phyloP scores from a whole-genome alignment of 2,797 vertebrate genomes.

The Peromyscus melanophrys region DNA sequence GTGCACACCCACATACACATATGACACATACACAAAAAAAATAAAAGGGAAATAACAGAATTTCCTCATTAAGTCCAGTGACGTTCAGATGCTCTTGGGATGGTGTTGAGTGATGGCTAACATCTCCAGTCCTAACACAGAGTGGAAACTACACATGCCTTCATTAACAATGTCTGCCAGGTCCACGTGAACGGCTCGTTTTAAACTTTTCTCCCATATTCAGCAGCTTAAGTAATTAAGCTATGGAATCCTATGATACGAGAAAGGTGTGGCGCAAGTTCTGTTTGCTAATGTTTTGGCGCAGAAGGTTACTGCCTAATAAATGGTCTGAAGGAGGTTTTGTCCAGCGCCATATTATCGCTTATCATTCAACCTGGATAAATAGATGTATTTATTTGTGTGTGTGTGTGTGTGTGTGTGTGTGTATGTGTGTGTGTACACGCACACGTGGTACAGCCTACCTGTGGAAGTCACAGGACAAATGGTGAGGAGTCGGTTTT shows the following conservation, averaged over 20 bases:
- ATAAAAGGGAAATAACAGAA: neutral
- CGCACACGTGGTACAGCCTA: neutral
- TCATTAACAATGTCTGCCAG: conserved; percentile 23
- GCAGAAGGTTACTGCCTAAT: neutral
- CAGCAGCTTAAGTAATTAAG: conserved; percentile 48
- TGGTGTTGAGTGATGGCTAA: neutral
- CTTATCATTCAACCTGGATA: neutral
- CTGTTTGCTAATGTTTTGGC: neutral
- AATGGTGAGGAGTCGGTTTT: neutral
- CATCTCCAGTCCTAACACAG: conserved; percentile 7
- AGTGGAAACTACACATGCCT: neutral
- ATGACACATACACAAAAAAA: neutral
- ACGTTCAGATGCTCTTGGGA: neutral
- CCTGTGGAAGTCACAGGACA: neutral
- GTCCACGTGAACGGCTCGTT: neutral
- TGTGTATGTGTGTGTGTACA: too few species aligned
- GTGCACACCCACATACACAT: neutral
- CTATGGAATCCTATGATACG: neutral
- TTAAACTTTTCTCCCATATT: neutral
- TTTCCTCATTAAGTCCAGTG: neutral
- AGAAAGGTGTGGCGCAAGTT: neutral
- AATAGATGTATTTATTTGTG: neutral
- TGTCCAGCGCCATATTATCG: neutral
- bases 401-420: neutral
- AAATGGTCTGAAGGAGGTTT: neutral